phyloP scores from a whole-genome alignment of 2,797 vertebrate species.

The Onychomys arenicola region DNA sequence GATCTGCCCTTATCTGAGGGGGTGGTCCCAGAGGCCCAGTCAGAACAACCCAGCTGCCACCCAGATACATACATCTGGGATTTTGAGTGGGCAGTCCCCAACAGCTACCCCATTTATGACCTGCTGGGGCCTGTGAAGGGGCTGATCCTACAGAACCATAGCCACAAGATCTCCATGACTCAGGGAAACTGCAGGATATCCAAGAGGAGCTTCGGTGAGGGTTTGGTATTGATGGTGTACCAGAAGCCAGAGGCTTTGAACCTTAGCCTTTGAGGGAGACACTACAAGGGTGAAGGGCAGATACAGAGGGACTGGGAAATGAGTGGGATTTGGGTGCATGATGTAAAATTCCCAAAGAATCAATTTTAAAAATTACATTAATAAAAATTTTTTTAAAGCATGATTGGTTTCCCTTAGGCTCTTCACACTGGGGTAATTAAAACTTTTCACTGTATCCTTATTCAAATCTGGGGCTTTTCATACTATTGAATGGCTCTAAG shows the following conservation, averaged over 20 bases:
- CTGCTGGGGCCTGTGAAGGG: too few species aligned
- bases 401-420: conserved; percentile 63
- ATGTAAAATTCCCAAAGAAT: neutral
- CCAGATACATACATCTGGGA: neutral
- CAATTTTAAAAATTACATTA: neutral
- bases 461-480: conserved; percentile 39
- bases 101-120: neutral
- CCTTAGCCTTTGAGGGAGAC: too few species aligned
- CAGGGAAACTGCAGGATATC: too few species aligned
- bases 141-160: too few species aligned
- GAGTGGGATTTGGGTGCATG: neutral
- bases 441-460: conserved; percentile 62
- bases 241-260: too few species aligned
- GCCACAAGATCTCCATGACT: too few species aligned
- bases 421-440: conserved; percentile 61
- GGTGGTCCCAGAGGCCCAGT: neutral
- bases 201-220: too few species aligned
- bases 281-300: neutral
- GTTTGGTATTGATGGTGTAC: too few species aligned
- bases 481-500: conserved; percentile 10
- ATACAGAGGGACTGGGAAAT: neutral
- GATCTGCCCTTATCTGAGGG: too few species aligned
- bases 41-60: neutral
- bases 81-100: neutral
- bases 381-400: neutral